phyloP scores from a whole-genome alignment of 2,888 invertebrate genomes.

The Drosophila planitibia region DNA sequence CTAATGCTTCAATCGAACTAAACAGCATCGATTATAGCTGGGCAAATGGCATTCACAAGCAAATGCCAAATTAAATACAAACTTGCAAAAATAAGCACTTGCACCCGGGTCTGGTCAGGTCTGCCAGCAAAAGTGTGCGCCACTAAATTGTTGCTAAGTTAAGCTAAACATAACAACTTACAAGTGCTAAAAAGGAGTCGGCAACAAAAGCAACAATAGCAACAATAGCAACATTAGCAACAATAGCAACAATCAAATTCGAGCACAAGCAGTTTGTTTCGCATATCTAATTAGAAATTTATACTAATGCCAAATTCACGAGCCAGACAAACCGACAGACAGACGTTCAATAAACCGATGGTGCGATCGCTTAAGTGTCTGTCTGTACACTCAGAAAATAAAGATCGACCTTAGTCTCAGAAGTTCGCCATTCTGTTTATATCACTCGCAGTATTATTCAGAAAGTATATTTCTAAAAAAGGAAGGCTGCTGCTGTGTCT shows the following conservation, averaged over 20 bases:
- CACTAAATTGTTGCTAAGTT: conserved; percentile 29
- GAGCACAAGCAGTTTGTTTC: conserved; percentile 1
- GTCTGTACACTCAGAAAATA: too few species aligned
- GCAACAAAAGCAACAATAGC: neutral
- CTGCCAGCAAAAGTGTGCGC: neutral
- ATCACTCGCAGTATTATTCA: neutral
- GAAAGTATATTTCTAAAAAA: neutral
- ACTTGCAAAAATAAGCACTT: neutral
- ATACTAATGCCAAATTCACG: conserved; percentile 58
- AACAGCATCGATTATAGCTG: conserved; percentile 19
- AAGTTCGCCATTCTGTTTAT: neutral
- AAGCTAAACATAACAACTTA: neutral
- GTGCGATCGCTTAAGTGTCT: conserved; percentile 2
- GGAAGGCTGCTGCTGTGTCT: neutral
- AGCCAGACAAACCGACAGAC: conserved; percentile 16
- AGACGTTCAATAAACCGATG: conserved; percentile 14
- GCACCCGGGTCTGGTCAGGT: neutral
- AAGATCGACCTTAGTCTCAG: neutral
- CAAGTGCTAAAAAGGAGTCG: conserved; percentile 26
- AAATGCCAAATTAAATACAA: conserved; percentile 43
- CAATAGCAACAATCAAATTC: conserved; percentile 3
- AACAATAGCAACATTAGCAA: conserved; percentile 1
- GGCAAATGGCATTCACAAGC: conserved; percentile 39
- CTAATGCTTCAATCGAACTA: conserved; percentile 21
- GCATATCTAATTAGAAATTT: conserved; percentile 19